Base-by-base conservation (phyloP, 1,140 invertebrate species). In the Dendroctonus valens region DNA sequence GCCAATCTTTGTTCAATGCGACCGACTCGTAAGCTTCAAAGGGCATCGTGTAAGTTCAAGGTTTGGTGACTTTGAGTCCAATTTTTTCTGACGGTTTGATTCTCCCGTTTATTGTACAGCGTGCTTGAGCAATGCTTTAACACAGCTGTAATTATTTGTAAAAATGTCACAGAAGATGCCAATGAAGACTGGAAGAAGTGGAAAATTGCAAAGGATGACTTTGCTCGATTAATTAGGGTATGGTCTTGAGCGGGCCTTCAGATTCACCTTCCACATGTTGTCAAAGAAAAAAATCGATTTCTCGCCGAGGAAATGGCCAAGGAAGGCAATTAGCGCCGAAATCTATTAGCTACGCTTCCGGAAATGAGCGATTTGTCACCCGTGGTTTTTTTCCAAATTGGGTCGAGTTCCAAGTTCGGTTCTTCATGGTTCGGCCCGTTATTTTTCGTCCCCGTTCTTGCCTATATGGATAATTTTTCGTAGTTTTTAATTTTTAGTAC, bases 281-380 rank as follows among this genome's bases (percentile, higher is more conserved):
- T 55, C 37, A 51, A 51, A 2, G 53, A 37, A 46, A 58, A 59
- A 59, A 49, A 49, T 59, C 46, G 40, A 49, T 59, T 38, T 59
- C 46, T 14, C 14, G 39, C 37, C 48, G 49, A 59, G 58, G 55
- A 58, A 58, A 26, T 15, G 40, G 26, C 41, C 55, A 58, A 58
- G 58, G 50, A 51, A 61, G 8, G 39, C 42, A 61, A 61, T 61
- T 61, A 61, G 26, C 59, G 52, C 59, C 38, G 14, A 61, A 61
- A 52, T 61, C 59, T 51, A 61, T 61, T 61, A 61, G 59, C 52
- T 61, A 52, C 59, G 59, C 59, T 61, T 61, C 59, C 59, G 59
- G 59, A 61, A 61, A 38, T 61, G 8, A 42, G 50, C 52, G 26
- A 61, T 61, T 61, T 61, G 59, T 61, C 59, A 61, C 59, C 59